Conservation (phyloP, 2,113 vertebrate species). For the Pelusios castaneus region DNA sequence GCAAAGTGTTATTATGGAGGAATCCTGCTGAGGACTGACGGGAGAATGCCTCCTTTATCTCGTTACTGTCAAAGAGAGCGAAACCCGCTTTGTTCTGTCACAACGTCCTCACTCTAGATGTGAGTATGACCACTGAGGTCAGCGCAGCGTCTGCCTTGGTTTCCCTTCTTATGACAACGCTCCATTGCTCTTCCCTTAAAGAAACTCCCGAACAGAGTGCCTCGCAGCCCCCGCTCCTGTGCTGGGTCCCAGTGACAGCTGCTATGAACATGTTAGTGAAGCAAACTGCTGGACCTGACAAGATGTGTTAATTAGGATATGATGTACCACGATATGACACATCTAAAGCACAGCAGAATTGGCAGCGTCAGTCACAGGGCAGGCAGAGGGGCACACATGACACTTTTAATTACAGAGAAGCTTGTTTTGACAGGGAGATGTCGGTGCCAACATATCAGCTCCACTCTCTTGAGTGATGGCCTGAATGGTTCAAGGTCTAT, state of each 20-base stretch:
- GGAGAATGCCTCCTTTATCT: background rate
- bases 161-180: background rate
- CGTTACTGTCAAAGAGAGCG: background rate
- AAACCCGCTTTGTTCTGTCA: background rate
- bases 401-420: conserved; percentile 54
- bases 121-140: accelerated
- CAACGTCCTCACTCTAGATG: accelerated
- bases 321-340: conserved; percentile 59
- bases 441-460: background rate
- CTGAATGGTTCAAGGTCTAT: background rate
- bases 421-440: background rate
- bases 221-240: background rate
- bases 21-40: accelerated
- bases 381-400: background rate
- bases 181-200: background rate
- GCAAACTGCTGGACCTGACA: conserved; percentile 73
- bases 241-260: conserved; percentile 75
- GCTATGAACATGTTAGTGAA: conserved; percentile 59
- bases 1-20: accelerated
- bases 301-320: conserved; percentile 72
- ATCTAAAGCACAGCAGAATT: background rate
- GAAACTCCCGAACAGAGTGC: background rate
- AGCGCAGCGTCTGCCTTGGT: background rate
- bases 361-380: conserved; percentile 50
- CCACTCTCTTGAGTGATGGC: accelerated